Base-by-base conservation (phyloP, 1,140 invertebrate species). In the Pseudoatta argentina region DNA sequence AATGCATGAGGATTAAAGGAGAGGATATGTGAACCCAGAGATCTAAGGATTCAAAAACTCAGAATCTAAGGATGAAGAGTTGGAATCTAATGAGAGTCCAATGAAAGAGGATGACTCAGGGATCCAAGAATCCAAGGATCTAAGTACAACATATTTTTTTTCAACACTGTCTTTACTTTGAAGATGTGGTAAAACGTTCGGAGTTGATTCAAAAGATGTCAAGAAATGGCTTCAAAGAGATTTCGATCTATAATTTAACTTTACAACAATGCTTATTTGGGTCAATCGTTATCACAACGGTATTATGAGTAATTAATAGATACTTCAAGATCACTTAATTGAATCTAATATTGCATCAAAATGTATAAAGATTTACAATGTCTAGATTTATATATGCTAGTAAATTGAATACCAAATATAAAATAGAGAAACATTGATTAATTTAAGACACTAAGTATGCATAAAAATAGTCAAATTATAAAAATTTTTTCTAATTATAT, bases 111-210 rank as follows among this genome's bases (percentile, higher is more conserved):
- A 64, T 24, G 6, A 44, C 18, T 63, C 30, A 12, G 7, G n/a
- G 27, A 67, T 64, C 8, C 14, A 6, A 75, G 18, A n/a, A 75
- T 48, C 6, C 18, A 0, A 81, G 51, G 21, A 71, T 57, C 48
- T 59, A 21, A 71, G 12, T 44, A 55, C 78, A 10, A 24, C 3
- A 7, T 8, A 8, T 66, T 72, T 14, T 8, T 61, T 72, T 61
- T 75, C 63, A 85, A 34, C 6, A 48, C 27, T 24, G 59, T 83
- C 12, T 86, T 69, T 76, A 59, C 64, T 90, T 55, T 10, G 92
- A 86, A 97, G 97, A 88, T 96, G 96, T 92, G 97, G 97, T 27
- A 97, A 96, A 92, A 97, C 97, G 0, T 97, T 96, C 93, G 97
- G 97, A 51, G 96, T 96, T 72, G 96, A 97, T 89, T 97, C 97